Base-by-base conservation (phyloP, 1,140 invertebrate genomes). In the Delia radicum region DNA sequence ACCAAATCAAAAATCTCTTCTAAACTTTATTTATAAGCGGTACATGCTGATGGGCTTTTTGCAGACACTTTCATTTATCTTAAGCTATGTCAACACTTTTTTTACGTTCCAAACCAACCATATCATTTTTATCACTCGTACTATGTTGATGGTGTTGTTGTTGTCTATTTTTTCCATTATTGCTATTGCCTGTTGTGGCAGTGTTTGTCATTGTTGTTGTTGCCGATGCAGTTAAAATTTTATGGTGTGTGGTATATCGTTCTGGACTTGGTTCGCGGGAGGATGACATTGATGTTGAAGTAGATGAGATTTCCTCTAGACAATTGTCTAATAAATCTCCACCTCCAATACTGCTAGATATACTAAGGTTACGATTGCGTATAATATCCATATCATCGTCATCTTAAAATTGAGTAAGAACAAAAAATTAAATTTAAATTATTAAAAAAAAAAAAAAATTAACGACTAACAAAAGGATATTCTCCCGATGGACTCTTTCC, bases 251-350 rank as follows among this genome's bases (percentile, higher is more conserved):
- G 3, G 26, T 24, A 55, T 31, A 27, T 6, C 73, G 74, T 46
- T 78, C 77, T 7, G 77, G 77, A 46, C 73, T 78, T 55, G 77
- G 55, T 37, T 76, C 75, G 4, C 75, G 77, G 1, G 77, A 78
- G 21, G 77, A 78, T 15, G 73, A 33, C 26, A 74, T 48, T n/a
- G 77, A 78, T 26, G 73, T 78, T 5, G 77, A 74, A 24, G 75
- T 48, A 21, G 77, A 78, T 26, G 76, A 78, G 13, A 78, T 78
- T 29, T 73, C 74, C 37, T 78, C 77, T 15, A 78, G 67, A 28
- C 75, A 78, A 76, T 76, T 78, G 61, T 78, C 77, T 48, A 78
- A 65, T 33, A 74, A 65, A 33, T 69, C 65, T 21, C 15, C 65
- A 21, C 65, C 65, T 21, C 65, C 65, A 69, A 69, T 69, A 33